Conservation (phyloP, 2,797 vertebrate genomes). For the Lateolabrax maculatus region DNA sequence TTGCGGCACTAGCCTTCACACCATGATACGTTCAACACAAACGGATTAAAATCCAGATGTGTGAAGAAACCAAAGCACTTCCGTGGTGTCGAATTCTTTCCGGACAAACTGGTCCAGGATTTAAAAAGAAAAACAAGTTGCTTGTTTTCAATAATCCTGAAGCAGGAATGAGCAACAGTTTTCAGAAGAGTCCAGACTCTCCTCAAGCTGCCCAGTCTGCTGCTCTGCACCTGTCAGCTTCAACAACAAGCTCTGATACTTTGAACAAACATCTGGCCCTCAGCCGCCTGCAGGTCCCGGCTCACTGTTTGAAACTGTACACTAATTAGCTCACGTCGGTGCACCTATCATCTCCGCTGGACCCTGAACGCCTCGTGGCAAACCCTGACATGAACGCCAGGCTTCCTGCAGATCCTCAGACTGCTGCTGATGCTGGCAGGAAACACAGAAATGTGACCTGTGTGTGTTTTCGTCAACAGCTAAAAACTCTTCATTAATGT, state of each 20-base stretch:
- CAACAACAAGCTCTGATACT: constrained; percentile 14
- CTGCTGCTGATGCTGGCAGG: neutral
- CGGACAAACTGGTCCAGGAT: neutral
- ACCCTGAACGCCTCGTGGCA: constrained; percentile 37
- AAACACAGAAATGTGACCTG: neutral
- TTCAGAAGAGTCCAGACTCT: neutral
- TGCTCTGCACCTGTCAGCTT: constrained; percentile 33
- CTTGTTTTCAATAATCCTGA: neutral
- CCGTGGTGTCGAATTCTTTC: neutral
- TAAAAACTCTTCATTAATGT: neutral
- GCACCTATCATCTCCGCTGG: constrained; percentile 9
- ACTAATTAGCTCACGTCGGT: constrained; percentile 18
- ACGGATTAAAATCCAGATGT: too few species aligned
- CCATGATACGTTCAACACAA: too few species aligned
- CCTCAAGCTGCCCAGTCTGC: neutral
- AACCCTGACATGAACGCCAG: neutral
- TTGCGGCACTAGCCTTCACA: too few species aligned
- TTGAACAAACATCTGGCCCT: constrained; percentile 49
- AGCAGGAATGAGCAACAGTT: neutral
- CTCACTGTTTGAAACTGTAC: neutral
- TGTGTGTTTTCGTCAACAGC: neutral
- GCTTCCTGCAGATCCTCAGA: constrained; percentile 10
- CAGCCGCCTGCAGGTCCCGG: constrained; percentile 35
- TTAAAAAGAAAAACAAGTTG: neutral
- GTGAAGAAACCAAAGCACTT: neutral